Evolutionary conservation across 2,888 invertebrate species (phyloP), one percentile per base, ranked within the genome.

Genomic region (Nasonovia ribisnigri): DNA sequence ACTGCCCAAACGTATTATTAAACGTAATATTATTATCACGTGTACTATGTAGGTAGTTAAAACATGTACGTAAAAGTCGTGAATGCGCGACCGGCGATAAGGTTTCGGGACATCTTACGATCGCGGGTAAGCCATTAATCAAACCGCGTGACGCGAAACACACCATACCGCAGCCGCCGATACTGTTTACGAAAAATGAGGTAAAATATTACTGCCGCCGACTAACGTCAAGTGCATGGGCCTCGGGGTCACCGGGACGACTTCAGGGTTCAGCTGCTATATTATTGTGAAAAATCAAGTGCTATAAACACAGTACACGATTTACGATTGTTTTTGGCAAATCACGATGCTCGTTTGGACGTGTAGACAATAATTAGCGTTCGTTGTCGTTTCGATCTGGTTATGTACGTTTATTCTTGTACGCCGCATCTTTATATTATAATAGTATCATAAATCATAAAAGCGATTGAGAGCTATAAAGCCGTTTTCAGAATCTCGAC

Each of bases 101-200:
- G 46, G 54, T 46, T 88, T 91, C 48, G 42, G 48, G 87, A 92
- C 67, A 54, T 67, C 46, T 46, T 46, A 46, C 48, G 42, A 92
- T 86, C 54, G 42, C 43, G 26, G 43, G 84, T 13, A n/a, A 57
- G 92, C 42, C 92, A 87, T 92, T 92, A 92, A 92, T 92, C 92
- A 92, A 16, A 48, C 84, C n/a, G 54, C 51, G 26, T 16, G 43
- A 46, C 36, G 84, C 84, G 48, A 57, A 57, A 54, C 60, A 11
- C 91, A 86, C 4, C 86, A 84, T 60, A 57, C 57, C 36, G 54
- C 29, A 24, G 36, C 36, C n/a, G 77, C 36, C 77, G 20, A 36
- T 77, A 36, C 6, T 36, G 8, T 36, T 8, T 36, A 36, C 36
- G 36, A 77, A 36, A 36, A 36, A 36, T 36, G 86, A 43, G 13